Evolutionary conservation across 2,888 invertebrate species (phyloP), one percentile per base, ranked within the genome.

Genomic region (Amphimallon solstitiale): DNA sequence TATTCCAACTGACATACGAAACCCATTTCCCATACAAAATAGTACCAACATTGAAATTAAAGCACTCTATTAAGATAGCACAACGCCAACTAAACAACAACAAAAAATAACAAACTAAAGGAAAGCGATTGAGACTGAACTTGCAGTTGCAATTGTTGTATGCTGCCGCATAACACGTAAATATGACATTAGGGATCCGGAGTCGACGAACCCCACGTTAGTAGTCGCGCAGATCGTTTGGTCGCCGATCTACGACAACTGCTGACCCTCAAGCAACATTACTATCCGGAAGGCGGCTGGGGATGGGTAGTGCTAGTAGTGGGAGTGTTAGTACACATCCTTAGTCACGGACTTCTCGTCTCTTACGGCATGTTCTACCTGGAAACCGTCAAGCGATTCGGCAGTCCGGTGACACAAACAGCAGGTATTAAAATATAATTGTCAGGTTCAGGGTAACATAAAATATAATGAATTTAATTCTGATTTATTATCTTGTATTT

Each of bases 221-320:
- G 86, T 68, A 85, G 86, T 68, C 86, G 86, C 68, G 80, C 82
- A 2, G 80, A 82, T n/a, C 82, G 85, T 68, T 79, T 85, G 46
- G 85, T 85, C 12, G 83, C 86, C 29, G 86, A 87, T 76, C 76
- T 86, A 51, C 80, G 86, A 61, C 87, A 87, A 74, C 82, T 90
- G 73, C 84, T 90, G 63, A 90, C 90, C 6, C 85, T 90, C 71
- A 89, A 90, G 71, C 90, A 92, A 75, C 92, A 94, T 78, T 93
- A 93, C 82, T 94, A 93, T 81, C 93, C 93, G 34, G 94, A 94
- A 82, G 93, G 93, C 5, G 93, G 93, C 0, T 94, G 93, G 93
- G 94, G 94, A 4, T 94, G 93, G 92, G 87, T 92, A 60, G 89
- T 94, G 59, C 86, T 92, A 1, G 84, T 87, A 14, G 91, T 90